phyloP scores from a whole-genome alignment of 1,140 invertebrate genomes.

The Cyclargus thomasi region DNA sequence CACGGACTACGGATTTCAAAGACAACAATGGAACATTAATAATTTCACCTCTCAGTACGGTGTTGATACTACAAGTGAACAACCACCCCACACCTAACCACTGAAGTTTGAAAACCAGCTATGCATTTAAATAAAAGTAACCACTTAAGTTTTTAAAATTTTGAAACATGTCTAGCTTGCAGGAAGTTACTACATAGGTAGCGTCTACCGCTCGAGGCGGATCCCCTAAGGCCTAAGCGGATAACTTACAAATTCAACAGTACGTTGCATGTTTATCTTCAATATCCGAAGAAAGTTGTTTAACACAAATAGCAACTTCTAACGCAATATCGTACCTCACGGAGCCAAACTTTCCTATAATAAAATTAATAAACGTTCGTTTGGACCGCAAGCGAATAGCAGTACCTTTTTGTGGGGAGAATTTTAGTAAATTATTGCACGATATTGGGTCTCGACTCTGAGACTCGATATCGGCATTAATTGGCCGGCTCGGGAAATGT shows the following conservation, averaged over 20 bases:
- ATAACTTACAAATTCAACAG: constrained; percentile 3
- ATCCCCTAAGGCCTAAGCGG: neutral
- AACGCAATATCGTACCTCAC: neutral
- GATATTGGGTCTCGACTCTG: neutral
- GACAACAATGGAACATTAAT: too few species aligned
- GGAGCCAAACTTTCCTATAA: neutral
- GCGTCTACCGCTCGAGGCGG: neutral
- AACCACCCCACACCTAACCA: too few species aligned
- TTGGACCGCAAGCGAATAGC: neutral
- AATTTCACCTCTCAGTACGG: too few species aligned
- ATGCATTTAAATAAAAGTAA: too few species aligned
- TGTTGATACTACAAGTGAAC: too few species aligned
- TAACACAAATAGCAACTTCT: neutral
- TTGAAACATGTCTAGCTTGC: too few species aligned
- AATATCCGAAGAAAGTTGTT: neutral
- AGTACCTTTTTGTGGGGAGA: neutral
- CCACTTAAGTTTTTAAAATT: too few species aligned
- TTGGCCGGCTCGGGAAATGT: too few species aligned
- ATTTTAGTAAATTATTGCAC: neutral
- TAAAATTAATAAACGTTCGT: constrained; percentile 9
- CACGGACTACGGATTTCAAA: too few species aligned
- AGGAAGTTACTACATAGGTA: too few species aligned
- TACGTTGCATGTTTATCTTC: constrained; percentile 3
- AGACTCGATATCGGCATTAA: too few species aligned
- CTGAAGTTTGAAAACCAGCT: too few species aligned